Base-by-base conservation (phyloP, 1,140 invertebrate genomes). In the Magallana ariakensis region DNA sequence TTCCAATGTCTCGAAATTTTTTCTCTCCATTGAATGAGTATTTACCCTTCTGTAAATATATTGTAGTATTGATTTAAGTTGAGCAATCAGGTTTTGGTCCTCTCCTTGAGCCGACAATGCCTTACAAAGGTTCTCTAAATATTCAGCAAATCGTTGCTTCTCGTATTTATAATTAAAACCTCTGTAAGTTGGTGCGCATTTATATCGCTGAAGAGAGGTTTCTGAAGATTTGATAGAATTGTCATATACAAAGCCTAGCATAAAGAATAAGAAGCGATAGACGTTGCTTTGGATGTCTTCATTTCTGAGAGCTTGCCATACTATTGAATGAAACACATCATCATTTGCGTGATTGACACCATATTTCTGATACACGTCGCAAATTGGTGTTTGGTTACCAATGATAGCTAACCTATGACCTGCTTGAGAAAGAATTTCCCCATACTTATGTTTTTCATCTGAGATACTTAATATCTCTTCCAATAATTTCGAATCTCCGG, bases 251-350 rank as follows among this genome's bases (percentile, higher is more conserved):
- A 75, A 75, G 1, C 66, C 1, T 13, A 75, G 13, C 22, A 75
- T 26, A 13, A 10, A 26, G 7, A 26, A 75, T 13, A 75, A 26
- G 15, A 75, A 75, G 66, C 33, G 66, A 26, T 26, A 26, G 2
- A 75, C 66, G 33, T 75, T 75, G 9, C 22, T 75, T 75, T 75
- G 66, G 33, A 46, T 22, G 8, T 26, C 22, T 33, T 75, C 66
- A 33, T 19, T 75, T 75, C 66, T 75, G 9, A 75, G 66, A 10
- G 66, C 22, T 26, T 75, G 66, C 66, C 66, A 75, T 26, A 75
- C 66, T 26, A 75, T 75, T 19, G 66, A 75, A 75, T 75, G 66
- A 26, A 75, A 75, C 4, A 26, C 13, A 26, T 75, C 19, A 13
- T 26, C 0, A 26, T 75, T 11, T 13, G 9, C 13, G 26, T 26